phyloP scores from a whole-genome alignment of 1,140 invertebrate genomes.

The Odontomachus brunneus region DNA sequence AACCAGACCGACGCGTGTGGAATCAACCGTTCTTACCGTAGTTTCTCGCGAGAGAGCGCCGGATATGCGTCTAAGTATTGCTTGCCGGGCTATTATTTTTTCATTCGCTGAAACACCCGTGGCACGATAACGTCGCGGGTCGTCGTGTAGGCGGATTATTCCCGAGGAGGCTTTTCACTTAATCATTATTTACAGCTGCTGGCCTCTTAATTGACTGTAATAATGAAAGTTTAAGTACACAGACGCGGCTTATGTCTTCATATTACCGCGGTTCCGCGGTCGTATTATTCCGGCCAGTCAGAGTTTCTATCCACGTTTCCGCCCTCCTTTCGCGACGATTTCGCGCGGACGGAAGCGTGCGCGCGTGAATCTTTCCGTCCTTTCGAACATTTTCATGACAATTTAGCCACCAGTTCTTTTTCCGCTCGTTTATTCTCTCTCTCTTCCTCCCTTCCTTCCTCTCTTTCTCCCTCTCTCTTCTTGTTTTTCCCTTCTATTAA shows the following conservation, averaged over 20 bases:
- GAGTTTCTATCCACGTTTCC: no score
- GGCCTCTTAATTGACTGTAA: constrained; percentile 8
- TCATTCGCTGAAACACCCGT: neutral
- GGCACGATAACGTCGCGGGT: constrained; percentile 20
- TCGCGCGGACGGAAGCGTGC: no score
- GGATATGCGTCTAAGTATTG: no score
- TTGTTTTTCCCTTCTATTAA: constrained; percentile 13
- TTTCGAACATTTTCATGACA: neutral
- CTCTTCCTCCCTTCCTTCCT: no score
- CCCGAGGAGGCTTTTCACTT: neutral
- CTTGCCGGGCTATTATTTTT: constrained; percentile 32
- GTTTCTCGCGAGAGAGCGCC: no score
- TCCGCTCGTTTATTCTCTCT: neutral
- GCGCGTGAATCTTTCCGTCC: neutral
- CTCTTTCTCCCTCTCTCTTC: neutral
- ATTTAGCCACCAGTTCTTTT: neutral
- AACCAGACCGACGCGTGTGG: no score
- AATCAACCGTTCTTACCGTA: no score
- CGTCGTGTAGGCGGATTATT: constrained; percentile 2
- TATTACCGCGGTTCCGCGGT: neutral
- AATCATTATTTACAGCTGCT: constrained; percentile 28
- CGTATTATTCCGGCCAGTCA: no score
- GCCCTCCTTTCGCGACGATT: no score
- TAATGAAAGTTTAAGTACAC: constrained; percentile 1
- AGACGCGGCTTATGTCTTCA: neutral